phyloP scores from a whole-genome alignment of 2,797 vertebrate genomes.

The Nyctalus aviator region DNA sequence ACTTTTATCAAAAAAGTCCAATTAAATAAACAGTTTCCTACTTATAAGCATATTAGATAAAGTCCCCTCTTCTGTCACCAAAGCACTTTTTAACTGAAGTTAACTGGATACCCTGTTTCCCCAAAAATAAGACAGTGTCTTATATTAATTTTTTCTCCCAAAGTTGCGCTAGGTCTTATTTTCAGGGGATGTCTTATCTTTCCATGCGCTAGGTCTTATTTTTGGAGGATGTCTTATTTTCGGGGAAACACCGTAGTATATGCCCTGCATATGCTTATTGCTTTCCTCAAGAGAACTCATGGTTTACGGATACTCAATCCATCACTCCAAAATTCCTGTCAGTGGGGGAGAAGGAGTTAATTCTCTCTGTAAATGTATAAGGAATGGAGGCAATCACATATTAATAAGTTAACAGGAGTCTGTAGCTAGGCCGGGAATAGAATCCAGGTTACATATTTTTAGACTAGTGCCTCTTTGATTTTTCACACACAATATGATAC shows the following conservation, averaged over 20 bases:
- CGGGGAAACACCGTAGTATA: neutral
- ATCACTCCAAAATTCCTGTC: neutral
- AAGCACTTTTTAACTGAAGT: neutral
- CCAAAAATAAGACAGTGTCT: too few species aligned
- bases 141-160: too few species aligned
- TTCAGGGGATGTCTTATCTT: too few species aligned
- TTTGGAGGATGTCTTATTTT: too few species aligned
- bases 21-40: conserved; percentile 10
- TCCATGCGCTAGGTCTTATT: too few species aligned
- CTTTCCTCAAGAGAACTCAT: neutral
- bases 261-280: neutral
- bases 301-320: neutral
- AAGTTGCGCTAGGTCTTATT: too few species aligned
- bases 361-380: neutral
- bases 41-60: neutral
- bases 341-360: conserved; percentile 31
- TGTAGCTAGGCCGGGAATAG: conserved; percentile 79
- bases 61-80: neutral
- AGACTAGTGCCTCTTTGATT: conserved; percentile 77
- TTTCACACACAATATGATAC: conserved; percentile 81
- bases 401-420: conserved; percentile 79
- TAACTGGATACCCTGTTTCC: neutral
- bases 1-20: neutral
- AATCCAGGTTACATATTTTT: conserved; percentile 84
- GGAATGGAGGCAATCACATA: conserved; percentile 66